These are phyloP conservation scores for Hydrocynus forskahlii DNA, from an alignment of 2,797 vertebrate species.

Conservation along the genomic window DNA sequence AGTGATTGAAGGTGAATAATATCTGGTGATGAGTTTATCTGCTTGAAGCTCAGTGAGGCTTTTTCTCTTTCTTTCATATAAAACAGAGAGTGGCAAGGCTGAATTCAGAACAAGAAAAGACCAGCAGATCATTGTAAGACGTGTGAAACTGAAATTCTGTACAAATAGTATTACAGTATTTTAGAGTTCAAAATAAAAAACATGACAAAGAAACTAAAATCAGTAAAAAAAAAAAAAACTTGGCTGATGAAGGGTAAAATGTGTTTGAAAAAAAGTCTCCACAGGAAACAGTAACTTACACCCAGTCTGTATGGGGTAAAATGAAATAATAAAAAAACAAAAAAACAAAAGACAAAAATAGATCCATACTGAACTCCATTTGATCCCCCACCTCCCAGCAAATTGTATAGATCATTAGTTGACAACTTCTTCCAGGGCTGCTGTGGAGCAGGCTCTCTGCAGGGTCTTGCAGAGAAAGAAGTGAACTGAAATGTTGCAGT, in stretches of 20 bases:
- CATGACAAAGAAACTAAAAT: constrained; percentile 63
- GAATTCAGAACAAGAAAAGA: background rate
- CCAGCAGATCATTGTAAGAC: constrained; percentile 8
- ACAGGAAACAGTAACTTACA: constrained; percentile 65
- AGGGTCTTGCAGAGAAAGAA: background rate
- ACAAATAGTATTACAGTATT: constrained; percentile 69
- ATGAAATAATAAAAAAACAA: constrained; percentile 9
- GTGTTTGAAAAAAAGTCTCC: constrained; percentile 58
- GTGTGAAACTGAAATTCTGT: constrained; percentile 73
- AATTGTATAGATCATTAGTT: background rate
- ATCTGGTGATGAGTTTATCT: background rate
- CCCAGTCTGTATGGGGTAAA: constrained; percentile 42
- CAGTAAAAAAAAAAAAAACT: constrained; percentile 52
- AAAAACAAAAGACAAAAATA: background rate
- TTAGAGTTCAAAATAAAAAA: constrained; percentile 34
- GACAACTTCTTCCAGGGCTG: background rate
- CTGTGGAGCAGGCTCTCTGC: background rate
- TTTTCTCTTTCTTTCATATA: background rate
- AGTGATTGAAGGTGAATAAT: constrained; percentile 66
- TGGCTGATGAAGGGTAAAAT: constrained; percentile 51
- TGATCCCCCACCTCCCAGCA: background rate
- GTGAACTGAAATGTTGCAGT: background rate
- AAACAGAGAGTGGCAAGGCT: constrained; percentile 7
- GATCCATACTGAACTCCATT: background rate
- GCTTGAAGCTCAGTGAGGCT: background rate